phyloP scores from a whole-genome alignment of 2,888 invertebrate genomes.

The Cantharis rustica region DNA sequence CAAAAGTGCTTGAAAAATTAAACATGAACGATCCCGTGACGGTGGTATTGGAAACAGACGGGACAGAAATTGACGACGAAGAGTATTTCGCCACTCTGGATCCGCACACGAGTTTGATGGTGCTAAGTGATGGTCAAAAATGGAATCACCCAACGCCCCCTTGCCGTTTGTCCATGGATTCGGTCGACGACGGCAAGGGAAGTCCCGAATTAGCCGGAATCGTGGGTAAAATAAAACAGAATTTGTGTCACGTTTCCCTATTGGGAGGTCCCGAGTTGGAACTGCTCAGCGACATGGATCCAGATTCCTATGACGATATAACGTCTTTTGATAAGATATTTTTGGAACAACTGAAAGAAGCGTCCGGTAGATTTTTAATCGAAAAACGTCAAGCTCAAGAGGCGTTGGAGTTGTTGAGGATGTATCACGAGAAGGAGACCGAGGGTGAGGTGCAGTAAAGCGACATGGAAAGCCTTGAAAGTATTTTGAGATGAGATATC shows the following conservation, averaged over 20 bases:
- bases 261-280: conserved; percentile 85
- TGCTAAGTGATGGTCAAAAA: conserved; percentile 75
- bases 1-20: conserved; percentile 77
- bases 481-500: conserved; percentile 9
- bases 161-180: conserved; percentile 66
- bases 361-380: conserved; percentile 77
- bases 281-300: conserved; percentile 86
- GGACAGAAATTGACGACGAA: conserved; percentile 94
- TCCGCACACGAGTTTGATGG: conserved; percentile 84
- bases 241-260: conserved; percentile 82
- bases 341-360: conserved; percentile 80
- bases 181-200: conserved; percentile 62
- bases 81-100: conserved; percentile 92
- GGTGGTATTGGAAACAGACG: conserved; percentile 88
- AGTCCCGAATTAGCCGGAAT: conserved; percentile 71
- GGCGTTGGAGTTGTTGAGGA: conserved; percentile 81
- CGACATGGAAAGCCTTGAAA: conserved; percentile 13
- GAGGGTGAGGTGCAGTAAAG: conserved; percentile 26
- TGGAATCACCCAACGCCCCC: conserved; percentile 71
- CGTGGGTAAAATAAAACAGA: conserved; percentile 78
- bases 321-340: conserved; percentile 74
- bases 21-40: conserved; percentile 68
- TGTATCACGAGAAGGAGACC: conserved; percentile 62
- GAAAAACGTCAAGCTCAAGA: conserved; percentile 87
- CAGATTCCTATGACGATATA: conserved; percentile 83